phyloP scores from a whole-genome alignment of 2,797 vertebrate species.

The Anabacerthia variegaticeps region DNA sequence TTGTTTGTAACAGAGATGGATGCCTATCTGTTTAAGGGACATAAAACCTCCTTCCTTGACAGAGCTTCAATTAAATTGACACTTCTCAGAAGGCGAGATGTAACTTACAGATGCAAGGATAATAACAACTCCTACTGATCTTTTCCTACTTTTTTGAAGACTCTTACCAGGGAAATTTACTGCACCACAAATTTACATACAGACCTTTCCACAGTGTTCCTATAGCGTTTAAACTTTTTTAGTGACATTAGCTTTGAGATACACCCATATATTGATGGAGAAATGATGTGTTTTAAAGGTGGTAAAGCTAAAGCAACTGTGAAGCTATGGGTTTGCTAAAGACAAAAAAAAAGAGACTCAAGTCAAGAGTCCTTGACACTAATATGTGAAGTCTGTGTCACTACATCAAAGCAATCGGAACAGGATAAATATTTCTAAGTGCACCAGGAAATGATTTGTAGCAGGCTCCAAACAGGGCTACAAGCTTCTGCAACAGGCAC shows the following conservation, averaged over 20 bases:
- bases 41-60: constrained; percentile 34
- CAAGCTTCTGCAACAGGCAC: not conserved
- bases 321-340: not conserved
- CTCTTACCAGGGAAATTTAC: not conserved
- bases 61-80: constrained; percentile 50
- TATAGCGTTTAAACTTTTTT: not conserved
- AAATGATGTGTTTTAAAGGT: not conserved
- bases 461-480: not conserved
- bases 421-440: not conserved
- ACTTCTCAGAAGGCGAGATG: not conserved
- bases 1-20: not conserved
- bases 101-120: not conserved
- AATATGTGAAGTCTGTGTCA: not conserved
- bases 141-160: not conserved
- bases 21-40: constrained; percentile 15
- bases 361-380: not conserved
- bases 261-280: not conserved
- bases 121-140: not conserved
- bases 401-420: not conserved
- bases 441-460: not conserved
- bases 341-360: not conserved
- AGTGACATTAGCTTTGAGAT: not conserved
- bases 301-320: not conserved
- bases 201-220: not conserved
- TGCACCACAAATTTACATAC: not conserved